Evolutionary conservation across 1,140 invertebrate genomes (phyloP), one percentile per base, ranked within the genome.

Genomic region (Zaprionus capensis): DNA sequence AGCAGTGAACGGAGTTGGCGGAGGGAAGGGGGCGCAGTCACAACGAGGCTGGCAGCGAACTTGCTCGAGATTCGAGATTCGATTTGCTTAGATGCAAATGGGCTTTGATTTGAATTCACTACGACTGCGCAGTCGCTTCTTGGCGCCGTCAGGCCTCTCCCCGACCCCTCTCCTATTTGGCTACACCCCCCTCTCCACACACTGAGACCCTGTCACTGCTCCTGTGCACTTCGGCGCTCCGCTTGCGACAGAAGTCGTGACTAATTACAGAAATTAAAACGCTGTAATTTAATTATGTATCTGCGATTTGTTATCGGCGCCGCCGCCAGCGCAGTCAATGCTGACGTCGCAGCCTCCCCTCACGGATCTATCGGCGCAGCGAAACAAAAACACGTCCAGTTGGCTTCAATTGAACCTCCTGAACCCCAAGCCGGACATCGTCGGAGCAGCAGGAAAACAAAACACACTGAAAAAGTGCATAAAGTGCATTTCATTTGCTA

Each of bases 271-370:
- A 92, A 92, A 92, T 92, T 92, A 91, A 92, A 92, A 92, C 91
- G 88, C 91, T 92, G 91, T 92, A 92, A 92, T 92, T 92, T 92
- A 92, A 92, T 92, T 92, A 92, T 92, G 91, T 92, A 92, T 92
- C 91, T 91, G 79, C 85, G 91, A 91, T 92, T 92, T 84, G 84
- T 92, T 92, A 92, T 92, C 91, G 75, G 62, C 71, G 65, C 58
- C 65, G 72, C 20, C 46, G 46, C 46, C 91, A 74, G 62, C 75
- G 65, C 58, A 65, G 67, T 63, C 73, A 57, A 59, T 73, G 62
- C 71, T 49, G 71, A 31, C 49, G 36, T 67, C 34, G 38, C 71
- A 68, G 67, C 20, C 38, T 72, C 75, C 53, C 17, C 46, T 4
- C 17, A 12, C 4, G 4, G 44, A 55, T 62, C 55, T 65, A 70